A percentile compares a stretch with the other conserved stretches of the same genome.
Conservation (phyloP, 2,888 invertebrate genomes). For the Nycteola revayana region DNA sequence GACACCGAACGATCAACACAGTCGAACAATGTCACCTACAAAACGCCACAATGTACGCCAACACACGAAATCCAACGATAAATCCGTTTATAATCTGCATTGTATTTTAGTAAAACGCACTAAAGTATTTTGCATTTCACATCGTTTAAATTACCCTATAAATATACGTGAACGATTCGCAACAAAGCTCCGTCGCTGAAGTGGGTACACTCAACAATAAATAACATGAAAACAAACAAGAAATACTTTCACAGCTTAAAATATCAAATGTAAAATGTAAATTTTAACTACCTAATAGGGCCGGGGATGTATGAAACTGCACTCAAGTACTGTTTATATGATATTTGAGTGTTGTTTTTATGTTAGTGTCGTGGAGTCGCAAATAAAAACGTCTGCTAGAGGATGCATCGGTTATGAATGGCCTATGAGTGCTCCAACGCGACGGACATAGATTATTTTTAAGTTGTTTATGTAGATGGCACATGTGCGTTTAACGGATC, state of each 20-base stretch:
- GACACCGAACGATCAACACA: too few species aligned
- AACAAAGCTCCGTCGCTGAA: conserved; percentile 61
- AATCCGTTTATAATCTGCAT: conserved; percentile 47
- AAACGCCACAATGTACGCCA: too few species aligned
- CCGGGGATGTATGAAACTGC: conserved; percentile 61
- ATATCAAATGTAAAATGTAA: conserved; percentile 79
- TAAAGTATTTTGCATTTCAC: conserved; percentile 61
- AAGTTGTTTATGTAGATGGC: too few species aligned
- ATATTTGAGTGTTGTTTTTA: conserved; percentile 76
- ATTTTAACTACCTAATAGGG: conserved; percentile 78
- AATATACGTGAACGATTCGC: conserved; percentile 68
- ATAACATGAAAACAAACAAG: conserved; percentile 58
- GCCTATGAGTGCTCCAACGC: conserved; percentile 61
- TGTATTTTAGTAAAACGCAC: conserved; percentile 52
- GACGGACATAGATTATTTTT: conserved; percentile 42
- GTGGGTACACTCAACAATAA: conserved; percentile 57
- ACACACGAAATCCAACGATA: conserved; percentile 18
- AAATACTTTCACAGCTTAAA: conserved; percentile 76
- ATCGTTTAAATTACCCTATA: conserved; percentile 70
- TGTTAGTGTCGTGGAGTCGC: conserved; percentile 61
- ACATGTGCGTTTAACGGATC: too few species aligned
- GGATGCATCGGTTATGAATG: conserved; percentile 67
- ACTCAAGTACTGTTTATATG: conserved; percentile 73
- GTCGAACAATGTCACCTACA: too few species aligned
- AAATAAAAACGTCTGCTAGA: conserved; percentile 77